Evolutionary conservation across 1,140 invertebrate genomes (phyloP), one percentile per base, ranked within the genome.

Genomic region (Pogonognathellus flavescens): DNA sequence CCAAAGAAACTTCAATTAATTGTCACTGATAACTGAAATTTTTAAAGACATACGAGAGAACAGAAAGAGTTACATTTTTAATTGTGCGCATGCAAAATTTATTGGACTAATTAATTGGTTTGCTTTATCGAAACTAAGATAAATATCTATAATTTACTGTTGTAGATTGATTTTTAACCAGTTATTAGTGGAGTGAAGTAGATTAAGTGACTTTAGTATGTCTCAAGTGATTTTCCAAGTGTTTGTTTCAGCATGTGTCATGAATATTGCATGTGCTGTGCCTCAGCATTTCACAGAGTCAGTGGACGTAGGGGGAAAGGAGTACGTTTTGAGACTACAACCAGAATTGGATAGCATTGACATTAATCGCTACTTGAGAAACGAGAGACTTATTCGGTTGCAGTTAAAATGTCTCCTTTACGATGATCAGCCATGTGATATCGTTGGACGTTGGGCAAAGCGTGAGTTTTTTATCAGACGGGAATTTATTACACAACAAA

Each of bases 361-460:
- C n/a, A 70, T 87, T 60, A 57, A 11, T 13, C 25, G 31, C 14
- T 87, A 87, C 18, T 83, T 87, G 18, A 83, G 57, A 57, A 87
- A 82, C 14, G 59, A 82, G 13, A 80, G 84, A 66, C 62, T 83
- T 14, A 52, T 87, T n/a, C 62, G 41, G 60, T 52, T 87, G 16
- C 86, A 87, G 31, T 16, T 87, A 16, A 83, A 84, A 16, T 87
- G 86, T 81, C 59, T 87, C 41, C 76, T 87, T 11, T 55, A 52
- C 18, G 86, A 82, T 50, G 80, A 66, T 50, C 80, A 50, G 55
- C 86, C 86, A 4, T 87, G 86, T 59, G 86, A 87, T 25, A 83
- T 85, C 25, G 76, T 87, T 0, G 83, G 83, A 70, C 25, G 72
- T 52, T 87, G 86, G 86, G 76, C 62, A 13, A 87, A 87, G 31